A percentile compares a stretch with the other conserved stretches of the same genome.
Conservation (phyloP, 1,140 invertebrate species). For the Cyclina sinensis region DNA sequence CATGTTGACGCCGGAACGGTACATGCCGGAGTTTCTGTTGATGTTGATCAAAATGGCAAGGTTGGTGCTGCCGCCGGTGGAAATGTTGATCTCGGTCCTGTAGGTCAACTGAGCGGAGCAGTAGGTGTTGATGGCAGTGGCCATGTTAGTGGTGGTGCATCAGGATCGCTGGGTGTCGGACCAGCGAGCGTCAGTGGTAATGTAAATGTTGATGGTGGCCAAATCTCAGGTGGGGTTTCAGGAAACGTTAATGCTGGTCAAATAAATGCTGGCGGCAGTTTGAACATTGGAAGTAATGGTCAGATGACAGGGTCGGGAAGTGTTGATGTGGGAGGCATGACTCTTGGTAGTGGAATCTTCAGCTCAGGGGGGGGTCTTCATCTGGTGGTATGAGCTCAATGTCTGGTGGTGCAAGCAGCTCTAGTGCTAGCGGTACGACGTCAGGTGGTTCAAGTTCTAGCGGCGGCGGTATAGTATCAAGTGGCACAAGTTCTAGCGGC, state of each 20-base stretch:
- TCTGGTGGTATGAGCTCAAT: neutral
- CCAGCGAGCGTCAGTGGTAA: slow-evolving; percentile 14
- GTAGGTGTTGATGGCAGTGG: slow-evolving; percentile 41
- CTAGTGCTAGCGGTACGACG: neutral
- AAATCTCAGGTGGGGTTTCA: neutral
- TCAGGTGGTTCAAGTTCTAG: slow-evolving; percentile 3
- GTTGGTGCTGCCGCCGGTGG: slow-evolving; percentile 13
- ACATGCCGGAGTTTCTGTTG: neutral
- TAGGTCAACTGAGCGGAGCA: neutral
- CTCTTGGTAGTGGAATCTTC: neutral
- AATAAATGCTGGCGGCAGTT: slow-evolving; percentile 14
- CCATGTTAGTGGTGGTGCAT: neutral
- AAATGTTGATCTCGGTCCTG: slow-evolving; percentile 15
- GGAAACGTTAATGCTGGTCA: neutral
- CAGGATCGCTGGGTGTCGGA: slow-evolving; percentile 11
- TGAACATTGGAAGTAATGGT: slow-evolving; percentile 25
- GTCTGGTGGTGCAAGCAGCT: neutral
- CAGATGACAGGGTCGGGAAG: slow-evolving; percentile 23
- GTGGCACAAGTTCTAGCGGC: neutral
- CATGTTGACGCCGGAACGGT: slow-evolving; percentile 40
- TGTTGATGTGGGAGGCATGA: neutral
- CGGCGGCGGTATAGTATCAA: neutral
- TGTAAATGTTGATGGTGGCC: slow-evolving; percentile 22
- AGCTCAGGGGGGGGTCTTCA: neutral
- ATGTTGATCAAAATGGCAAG: slow-evolving; percentile 47